A percentile compares a stretch with the other conserved stretches of the same genome.
phyloP scores from a whole-genome alignment of 2,797 vertebrate genomes.

The Phoeniculus purpureus region DNA sequence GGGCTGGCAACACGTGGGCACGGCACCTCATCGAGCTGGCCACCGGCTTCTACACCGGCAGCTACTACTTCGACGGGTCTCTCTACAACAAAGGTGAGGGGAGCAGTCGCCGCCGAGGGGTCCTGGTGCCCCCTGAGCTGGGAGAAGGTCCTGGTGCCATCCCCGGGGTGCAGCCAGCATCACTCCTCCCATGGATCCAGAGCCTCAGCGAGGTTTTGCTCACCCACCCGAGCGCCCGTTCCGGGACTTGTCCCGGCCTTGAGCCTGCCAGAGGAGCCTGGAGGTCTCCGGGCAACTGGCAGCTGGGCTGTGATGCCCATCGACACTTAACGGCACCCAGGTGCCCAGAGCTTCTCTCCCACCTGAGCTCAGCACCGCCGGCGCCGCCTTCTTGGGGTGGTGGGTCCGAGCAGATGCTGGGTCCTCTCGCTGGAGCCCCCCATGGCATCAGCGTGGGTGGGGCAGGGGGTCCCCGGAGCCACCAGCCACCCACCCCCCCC shows the following conservation, averaged over 20 bases:
- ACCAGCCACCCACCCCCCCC: no score
- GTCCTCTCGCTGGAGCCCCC: no score
- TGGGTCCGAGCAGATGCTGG: background rate
- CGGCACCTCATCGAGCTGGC: constrained; percentile 95
- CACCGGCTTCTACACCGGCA: constrained; percentile 96
- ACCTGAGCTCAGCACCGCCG: background rate
- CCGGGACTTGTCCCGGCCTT: no score
- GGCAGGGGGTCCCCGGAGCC: no score
- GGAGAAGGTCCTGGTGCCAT: background rate
- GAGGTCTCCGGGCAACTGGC: constrained; percentile 63
- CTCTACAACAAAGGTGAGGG: constrained; percentile 95
- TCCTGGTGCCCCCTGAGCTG: background rate
- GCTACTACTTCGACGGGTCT: constrained; percentile 97
- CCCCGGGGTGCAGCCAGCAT: background rate
- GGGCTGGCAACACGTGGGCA: constrained; percentile 96
- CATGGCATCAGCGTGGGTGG: no score
- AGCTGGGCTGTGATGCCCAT: background rate
- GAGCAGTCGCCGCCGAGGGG: fast-evolving
- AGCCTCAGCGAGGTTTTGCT: no score
- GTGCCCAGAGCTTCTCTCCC: constrained; percentile 24
- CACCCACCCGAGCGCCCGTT: no score
- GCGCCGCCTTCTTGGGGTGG: background rate
- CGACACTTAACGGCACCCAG: constrained; percentile 22
- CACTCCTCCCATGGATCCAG: no score
- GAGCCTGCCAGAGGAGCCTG: background rate